These are phyloP conservation scores for Aphelocoma californica DNA, from an alignment of 2,797 vertebrate genomes.

Conservation along the genomic window DNA sequence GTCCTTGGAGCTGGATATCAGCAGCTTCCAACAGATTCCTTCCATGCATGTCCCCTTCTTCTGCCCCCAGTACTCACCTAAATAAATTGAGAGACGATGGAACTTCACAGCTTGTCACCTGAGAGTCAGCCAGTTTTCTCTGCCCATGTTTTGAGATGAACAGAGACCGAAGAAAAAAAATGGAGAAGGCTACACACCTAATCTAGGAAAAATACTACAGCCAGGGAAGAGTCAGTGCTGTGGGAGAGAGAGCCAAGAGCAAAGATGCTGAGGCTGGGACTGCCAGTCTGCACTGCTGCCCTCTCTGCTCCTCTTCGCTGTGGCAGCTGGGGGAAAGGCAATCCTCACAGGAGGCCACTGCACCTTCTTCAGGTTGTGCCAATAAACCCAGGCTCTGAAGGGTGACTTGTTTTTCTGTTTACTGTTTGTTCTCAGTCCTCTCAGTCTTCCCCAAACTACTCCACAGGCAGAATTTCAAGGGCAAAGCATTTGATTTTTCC, in stretches of 20 bases:
- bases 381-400: neutral
- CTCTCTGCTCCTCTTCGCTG: neutral
- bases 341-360: neutral
- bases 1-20: neutral
- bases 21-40: neutral
- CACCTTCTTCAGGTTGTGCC: neutral
- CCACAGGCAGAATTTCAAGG: neutral
- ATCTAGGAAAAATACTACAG: neutral
- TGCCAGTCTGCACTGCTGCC: neutral
- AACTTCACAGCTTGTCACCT: neutral
- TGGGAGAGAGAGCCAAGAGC: neutral
- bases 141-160: neutral
- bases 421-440: neutral
- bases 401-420: neutral
- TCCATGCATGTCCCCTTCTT: neutral
- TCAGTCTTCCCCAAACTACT: neutral
- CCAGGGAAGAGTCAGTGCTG: neutral
- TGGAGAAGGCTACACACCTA: neutral
- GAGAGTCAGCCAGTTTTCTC: neutral
- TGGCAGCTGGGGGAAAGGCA: neutral
- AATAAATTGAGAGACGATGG: neutral
- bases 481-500: constrained; percentile 25
- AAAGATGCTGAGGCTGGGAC: neutral
- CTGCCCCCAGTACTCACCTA: neutral
- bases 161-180: neutral